Percentiles rank a stretch among this genome's conserved stretches.
Conservation (phyloP, 2,888 invertebrate genomes). For the Hydroisotoma schaefferi region DNA sequence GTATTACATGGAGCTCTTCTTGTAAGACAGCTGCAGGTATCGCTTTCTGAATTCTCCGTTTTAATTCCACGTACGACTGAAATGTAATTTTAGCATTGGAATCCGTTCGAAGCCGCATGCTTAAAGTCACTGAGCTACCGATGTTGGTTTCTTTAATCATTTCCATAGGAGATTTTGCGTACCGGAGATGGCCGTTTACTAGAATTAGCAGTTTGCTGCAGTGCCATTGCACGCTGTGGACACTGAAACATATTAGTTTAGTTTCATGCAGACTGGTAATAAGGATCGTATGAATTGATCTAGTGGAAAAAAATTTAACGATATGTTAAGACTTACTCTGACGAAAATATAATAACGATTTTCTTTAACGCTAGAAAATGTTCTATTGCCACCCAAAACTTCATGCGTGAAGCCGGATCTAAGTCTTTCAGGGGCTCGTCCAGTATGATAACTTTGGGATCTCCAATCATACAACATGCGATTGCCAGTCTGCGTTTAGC, state of each 20-base stretch:
- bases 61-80: slow-evolving; percentile 16
- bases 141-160: slow-evolving; percentile 5
- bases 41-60: slow-evolving; percentile 3
- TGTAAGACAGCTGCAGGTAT: slow-evolving; percentile 14
- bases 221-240: not conserved
- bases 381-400: slow-evolving; percentile 2
- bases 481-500: slow-evolving; percentile 19
- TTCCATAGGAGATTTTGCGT: slow-evolving; percentile 1
- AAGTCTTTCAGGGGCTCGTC: slow-evolving; percentile 22
- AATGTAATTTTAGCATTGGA: slow-evolving; percentile 15
- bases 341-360: not conserved
- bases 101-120: slow-evolving; percentile 15
- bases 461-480: slow-evolving; percentile 24
- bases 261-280: too few relatives aligned
- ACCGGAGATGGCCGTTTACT: slow-evolving; percentile 26
- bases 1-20: slow-evolving; percentile 24
- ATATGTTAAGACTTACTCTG: too few relatives aligned
- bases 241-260: too few relatives aligned
- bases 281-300: too few relatives aligned
- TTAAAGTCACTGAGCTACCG: slow-evolving; percentile 12
- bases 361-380: not conserved
- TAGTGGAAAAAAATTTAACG: too few relatives aligned
- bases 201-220: not conserved
- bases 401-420: slow-evolving; percentile 15
- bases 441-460: slow-evolving; percentile 27